A percentile compares a stretch with the other conserved stretches of the same genome.
Evolutionary conservation across 2,113 vertebrate species (phyloP).

Genomic region (Trinectes maculatus): DNA sequence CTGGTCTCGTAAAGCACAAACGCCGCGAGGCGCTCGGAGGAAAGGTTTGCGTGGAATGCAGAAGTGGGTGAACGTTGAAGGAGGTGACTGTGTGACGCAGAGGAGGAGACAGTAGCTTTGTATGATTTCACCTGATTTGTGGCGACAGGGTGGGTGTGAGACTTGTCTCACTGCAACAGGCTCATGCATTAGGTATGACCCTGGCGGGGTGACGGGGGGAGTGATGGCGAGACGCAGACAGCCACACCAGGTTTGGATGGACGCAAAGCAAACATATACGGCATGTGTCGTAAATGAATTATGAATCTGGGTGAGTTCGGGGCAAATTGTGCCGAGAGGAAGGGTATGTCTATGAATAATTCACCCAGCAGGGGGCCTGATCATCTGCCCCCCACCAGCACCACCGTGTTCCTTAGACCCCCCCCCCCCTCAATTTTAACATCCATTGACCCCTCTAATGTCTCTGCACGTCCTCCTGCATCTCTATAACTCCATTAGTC

Average conservation of each 20-base stretch:
- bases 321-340: constrained; percentile 80
- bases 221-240: constrained; percentile 45
- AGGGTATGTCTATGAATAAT: constrained; percentile 81
- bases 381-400: constrained; percentile 64
- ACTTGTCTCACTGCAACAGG: constrained; percentile 77
- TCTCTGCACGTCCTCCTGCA: constrained; percentile 25
- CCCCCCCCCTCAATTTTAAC: constrained; percentile 28
- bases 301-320: constrained; percentile 83
- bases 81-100: constrained; percentile 12
- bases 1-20: constrained; percentile 16
- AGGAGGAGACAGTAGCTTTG: constrained; percentile 28
- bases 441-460: constrained; percentile 61
- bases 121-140: constrained; percentile 65
- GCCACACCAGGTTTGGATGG: constrained; percentile 60
- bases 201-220: constrained; percentile 64
- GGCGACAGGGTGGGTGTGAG: constrained; percentile 59
- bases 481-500: constrained; percentile 16
- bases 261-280: constrained; percentile 57
- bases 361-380: constrained; percentile 74
- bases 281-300: constrained; percentile 77
- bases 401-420: constrained; percentile 57
- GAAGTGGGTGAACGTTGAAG: constrained; percentile 36
- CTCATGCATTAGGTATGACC: constrained; percentile 78
- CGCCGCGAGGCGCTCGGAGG: constrained; percentile 31
- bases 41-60: constrained; percentile 18